phyloP scores from a whole-genome alignment of 2,888 invertebrate genomes.

The Cancer borealis region DNA sequence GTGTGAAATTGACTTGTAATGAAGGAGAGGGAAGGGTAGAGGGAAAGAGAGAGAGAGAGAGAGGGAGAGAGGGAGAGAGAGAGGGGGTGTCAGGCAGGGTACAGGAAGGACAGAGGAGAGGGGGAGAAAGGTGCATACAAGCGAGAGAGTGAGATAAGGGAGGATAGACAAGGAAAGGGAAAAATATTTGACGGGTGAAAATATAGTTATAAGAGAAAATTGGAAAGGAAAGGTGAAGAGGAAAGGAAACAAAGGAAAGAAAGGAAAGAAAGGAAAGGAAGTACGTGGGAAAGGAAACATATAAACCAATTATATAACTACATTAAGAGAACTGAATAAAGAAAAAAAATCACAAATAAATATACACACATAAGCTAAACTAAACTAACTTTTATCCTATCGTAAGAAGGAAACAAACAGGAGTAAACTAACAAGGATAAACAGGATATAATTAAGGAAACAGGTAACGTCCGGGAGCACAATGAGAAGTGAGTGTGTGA shows the following conservation, averaged over 20 bases:
- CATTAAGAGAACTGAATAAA: no score
- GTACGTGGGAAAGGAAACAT: background rate
- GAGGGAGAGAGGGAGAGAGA: background rate
- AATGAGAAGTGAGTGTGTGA: background rate
- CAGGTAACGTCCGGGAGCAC: no score
- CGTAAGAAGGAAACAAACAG: background rate
- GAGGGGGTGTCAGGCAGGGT: background rate
- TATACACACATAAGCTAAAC: background rate
- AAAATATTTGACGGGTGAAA: background rate
- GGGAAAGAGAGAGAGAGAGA: slow-evolving; percentile 41
- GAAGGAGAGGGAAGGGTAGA: slow-evolving; percentile 56
- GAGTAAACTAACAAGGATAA: background rate
- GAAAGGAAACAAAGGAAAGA: background rate
- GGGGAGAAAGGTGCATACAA: background rate
- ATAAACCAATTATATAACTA: background rate
- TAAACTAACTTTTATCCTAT: background rate
- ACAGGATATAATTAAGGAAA: background rate
- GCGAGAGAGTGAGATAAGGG: background rate
- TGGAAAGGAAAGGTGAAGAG: background rate
- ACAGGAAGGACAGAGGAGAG: background rate
- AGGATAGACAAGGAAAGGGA: background rate
- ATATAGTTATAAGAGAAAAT: background rate
- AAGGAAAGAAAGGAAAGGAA: background rate
- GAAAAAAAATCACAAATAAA: background rate
- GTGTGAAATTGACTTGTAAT: slow-evolving; percentile 73